Conservation (phyloP, 2,113 vertebrate species). For the Empidonax alnorum region DNA sequence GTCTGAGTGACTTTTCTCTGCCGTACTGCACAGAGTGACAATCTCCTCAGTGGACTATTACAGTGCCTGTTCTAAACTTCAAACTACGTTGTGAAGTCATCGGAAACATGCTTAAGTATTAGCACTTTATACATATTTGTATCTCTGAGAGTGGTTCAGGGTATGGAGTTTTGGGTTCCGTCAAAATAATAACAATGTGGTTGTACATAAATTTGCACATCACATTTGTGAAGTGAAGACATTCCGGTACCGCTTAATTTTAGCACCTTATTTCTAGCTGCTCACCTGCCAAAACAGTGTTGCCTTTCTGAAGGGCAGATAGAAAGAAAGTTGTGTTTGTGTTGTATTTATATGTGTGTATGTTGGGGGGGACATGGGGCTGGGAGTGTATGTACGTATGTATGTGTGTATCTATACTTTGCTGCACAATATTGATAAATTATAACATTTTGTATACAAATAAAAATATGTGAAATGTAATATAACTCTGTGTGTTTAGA, state of each 20-base stretch:
- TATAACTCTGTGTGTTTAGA: neutral
- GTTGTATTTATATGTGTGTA: constrained; percentile 35
- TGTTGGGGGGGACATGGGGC: neutral
- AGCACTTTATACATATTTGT: constrained; percentile 90
- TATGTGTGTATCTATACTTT: constrained; percentile 72
- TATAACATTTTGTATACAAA: constrained; percentile 81
- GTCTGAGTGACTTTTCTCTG: constrained; percentile 78
- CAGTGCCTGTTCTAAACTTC: constrained; percentile 76
- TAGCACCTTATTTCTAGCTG: constrained; percentile 92
- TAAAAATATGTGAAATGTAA: constrained; percentile 66
- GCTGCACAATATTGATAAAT: constrained; percentile 74
- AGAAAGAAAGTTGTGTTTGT: constrained; percentile 45
- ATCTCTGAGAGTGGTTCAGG: constrained; percentile 70
- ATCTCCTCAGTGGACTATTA: constrained; percentile 65
- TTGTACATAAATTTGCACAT: constrained; percentile 73
- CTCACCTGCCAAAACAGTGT: constrained; percentile 95
- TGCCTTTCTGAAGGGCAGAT: constrained; percentile 76
- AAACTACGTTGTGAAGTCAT: constrained; percentile 64
- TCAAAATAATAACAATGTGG: constrained; percentile 74
- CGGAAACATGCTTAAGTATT: constrained; percentile 76
- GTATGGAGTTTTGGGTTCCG: constrained; percentile 62
- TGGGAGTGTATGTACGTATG: neutral
- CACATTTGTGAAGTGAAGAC: constrained; percentile 84
- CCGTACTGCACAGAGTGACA: constrained; percentile 65
- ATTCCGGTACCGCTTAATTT: constrained; percentile 75